Evolutionary conservation across 2,797 vertebrate species (phyloP), one percentile per base, ranked within the genome.

Genomic region (Avahi laniger): DNA sequence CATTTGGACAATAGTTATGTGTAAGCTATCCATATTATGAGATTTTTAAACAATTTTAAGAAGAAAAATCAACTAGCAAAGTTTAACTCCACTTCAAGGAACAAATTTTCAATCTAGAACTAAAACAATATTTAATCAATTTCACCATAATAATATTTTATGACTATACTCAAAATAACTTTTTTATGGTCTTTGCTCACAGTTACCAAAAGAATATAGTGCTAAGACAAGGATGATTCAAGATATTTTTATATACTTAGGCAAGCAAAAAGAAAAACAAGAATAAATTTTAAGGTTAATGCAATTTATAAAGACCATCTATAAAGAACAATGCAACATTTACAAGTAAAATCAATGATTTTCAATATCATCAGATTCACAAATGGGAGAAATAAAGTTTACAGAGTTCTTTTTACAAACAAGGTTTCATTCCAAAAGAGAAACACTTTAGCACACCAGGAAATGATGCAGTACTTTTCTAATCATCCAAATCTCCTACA

Each of bases 61-160:
- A 41, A 54, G 87, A 94, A 96, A 88, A 17, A 20, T 50, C 35
- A 93, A 72, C 33, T 70, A 79, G 59, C 87, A 81, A 92, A 91
- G 30, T 83, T 93, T 46, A 73, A 81, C 33, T 87, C 14, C 61
- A 48, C 10, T 67, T 91, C 14, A 87, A 92, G 22, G n/a, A 88
- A 83, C 22, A 75, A 33, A 54, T 87, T 89, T 75, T 81, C 43
- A 87, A 57, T 89, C 80, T 86, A 63, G 17, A 98, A 70, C 76
- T 28, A 97, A 97, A 97, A 92, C 18, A 73, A 92, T 91, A 93
- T 22, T 43, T 18, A n/a, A 22, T 15, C 69, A 95, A 93, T 87
- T 72, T 8, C 30, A 57, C 41, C 72, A 73, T 70, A 89, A 94
- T 79, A 92, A 43, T 41, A 82, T 73, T 72, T 95, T 54, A 75